Evolutionary conservation across 2,888 invertebrate species (phyloP).

Genomic region (Tribolium freemani): DNA sequence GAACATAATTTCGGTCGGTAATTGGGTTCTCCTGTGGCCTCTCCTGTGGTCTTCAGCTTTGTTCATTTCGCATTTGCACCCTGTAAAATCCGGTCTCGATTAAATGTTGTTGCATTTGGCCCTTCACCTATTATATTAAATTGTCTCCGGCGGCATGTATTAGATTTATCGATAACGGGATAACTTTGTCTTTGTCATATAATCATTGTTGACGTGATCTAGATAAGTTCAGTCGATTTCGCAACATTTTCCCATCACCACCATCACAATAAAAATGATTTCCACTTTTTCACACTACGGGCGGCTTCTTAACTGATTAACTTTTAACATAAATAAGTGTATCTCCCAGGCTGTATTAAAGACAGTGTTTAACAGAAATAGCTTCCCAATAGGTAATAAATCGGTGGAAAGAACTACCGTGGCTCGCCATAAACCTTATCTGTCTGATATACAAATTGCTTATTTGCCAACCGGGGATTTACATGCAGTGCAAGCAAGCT

Average conservation of each 20-base stretch:
- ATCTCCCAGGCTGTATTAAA: neutral
- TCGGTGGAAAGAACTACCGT: conserved; percentile 4
- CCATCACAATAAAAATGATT: neutral
- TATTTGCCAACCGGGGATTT: conserved; percentile 17
- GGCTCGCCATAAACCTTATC: conserved; percentile 18
- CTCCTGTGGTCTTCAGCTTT: neutral
- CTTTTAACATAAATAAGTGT: neutral
- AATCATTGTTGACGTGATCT: conserved; percentile 17
- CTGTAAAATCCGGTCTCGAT: neutral
- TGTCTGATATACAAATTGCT: conserved; percentile 17
- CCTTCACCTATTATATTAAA: neutral
- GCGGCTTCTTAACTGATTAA: neutral
- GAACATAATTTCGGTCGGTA: too few species aligned
- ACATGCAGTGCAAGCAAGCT: conserved; percentile 22
- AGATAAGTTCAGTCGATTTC: neutral
- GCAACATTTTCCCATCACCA: neutral
- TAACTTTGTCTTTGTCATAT: conserved; percentile 9
- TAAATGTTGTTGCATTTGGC: neutral
- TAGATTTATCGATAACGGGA: conserved; percentile 3
- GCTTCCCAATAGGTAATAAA: conserved; percentile 8
- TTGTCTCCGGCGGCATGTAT: neutral
- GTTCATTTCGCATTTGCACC: neutral
- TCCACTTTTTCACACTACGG: neutral
- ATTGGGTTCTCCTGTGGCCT: too few species aligned
- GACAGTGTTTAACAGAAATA: conserved; percentile 8